Evolutionary conservation across 2,113 vertebrate species (phyloP), one percentile per base, ranked within the genome.

Genomic region (Rhizomys pruinosus): DNA sequence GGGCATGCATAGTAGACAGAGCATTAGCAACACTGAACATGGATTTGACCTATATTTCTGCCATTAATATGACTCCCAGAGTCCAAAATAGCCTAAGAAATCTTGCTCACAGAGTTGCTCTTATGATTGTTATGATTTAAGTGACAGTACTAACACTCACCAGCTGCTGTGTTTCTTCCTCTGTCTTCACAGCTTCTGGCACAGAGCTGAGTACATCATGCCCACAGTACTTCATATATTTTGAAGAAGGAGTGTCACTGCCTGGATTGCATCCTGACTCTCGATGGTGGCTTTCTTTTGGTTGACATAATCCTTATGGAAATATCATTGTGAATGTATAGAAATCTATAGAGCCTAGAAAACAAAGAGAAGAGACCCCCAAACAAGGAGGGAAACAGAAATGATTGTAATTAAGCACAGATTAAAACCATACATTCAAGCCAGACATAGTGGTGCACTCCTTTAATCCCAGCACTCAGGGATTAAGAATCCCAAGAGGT

Each of bases 291-390:
- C 96, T 95, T 93, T 96, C 92, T 64, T 97, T 93, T 80, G 97
- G 91, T 68, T 97, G 96, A 72, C 57, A 73, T 66, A 93, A 61
- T 97, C 94, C 87, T 97, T 87, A 94, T 44, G 32, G 95, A 98
- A 63, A 97, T 96, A 80, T 97, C 95, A 66, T 91, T 87, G 82
- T 96, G 97, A 84, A 98, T 97, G 63, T 96, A 95, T 52, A 52
- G 47, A 11, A 37, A 55, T 96, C 94, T 81, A 96, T 96, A 90
- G 94, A 92, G 97, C 77, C 97, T 98, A 88, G 44, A 94, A 91
- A 57, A n/a, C 25, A 85, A 2, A 94, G 61, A 94, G 9, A 79
- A 87, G 57, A 96, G 17, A 2, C 5, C 0, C 10, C 19, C 34
- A 90, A 27, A 44, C 25, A 85, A 88, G 66, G 12, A n/a, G 12